Evolutionary conservation across 2,888 invertebrate genomes (phyloP).

Genomic region (Amorpha juglandis): DNA sequence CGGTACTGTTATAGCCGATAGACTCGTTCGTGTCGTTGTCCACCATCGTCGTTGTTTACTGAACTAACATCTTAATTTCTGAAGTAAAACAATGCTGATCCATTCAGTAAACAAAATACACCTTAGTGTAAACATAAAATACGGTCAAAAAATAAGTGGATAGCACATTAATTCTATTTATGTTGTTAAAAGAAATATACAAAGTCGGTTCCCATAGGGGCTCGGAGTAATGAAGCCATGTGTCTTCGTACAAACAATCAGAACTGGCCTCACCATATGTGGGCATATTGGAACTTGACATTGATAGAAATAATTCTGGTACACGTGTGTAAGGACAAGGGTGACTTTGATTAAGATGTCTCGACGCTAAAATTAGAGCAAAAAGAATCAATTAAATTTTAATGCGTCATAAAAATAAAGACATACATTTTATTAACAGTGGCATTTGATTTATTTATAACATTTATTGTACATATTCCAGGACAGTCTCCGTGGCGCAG

Average conservation of each 20-base stretch:
- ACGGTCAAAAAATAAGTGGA: constrained; percentile 3
- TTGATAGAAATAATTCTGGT: constrained; percentile 16
- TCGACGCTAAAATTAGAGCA: neutral
- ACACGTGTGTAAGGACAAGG: constrained; percentile 5
- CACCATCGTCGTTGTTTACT: neutral
- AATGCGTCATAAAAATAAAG: neutral
- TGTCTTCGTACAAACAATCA: constrained; percentile 43
- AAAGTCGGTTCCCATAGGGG: constrained; percentile 52
- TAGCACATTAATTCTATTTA: constrained; percentile 9
- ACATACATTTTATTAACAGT: neutral
- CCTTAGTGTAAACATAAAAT: neutral
- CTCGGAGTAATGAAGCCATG: constrained; percentile 50
- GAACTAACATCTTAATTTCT: no score
- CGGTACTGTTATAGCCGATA: no score
- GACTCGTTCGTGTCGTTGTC: neutral
- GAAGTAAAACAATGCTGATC: no score
- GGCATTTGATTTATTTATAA: neutral
- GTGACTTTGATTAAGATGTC: constrained; percentile 15
- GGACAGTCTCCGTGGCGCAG: no score
- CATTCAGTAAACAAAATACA: neutral
- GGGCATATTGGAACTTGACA: constrained; percentile 24
- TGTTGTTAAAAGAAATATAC: constrained; percentile 38
- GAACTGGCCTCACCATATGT: constrained; percentile 32
- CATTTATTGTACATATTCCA: neutral
- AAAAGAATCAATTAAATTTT: neutral